phyloP scores from a whole-genome alignment of 2,113 vertebrate genomes.

The Sorex fumeus region DNA sequence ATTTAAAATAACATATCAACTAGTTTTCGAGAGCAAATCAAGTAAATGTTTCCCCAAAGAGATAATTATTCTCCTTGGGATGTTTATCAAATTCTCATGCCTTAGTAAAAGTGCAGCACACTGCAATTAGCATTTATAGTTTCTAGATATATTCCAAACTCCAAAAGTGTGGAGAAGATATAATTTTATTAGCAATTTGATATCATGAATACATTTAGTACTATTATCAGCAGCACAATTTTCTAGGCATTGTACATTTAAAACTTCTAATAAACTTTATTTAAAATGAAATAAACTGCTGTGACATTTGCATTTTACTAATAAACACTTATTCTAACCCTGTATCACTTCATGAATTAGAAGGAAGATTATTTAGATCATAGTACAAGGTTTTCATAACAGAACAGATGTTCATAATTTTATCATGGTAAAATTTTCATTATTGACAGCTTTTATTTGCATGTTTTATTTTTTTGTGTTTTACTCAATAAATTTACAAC shows the following conservation, averaged over 20 bases:
- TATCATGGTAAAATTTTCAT: conserved; percentile 51
- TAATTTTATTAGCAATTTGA: not conserved
- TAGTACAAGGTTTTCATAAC: not conserved
- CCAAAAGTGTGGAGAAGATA: not conserved
- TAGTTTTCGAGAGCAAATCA: conserved; percentile 25
- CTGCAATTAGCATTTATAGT: not conserved
- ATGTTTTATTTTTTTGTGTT: not conserved
- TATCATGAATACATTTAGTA: not conserved
- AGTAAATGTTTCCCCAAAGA: not conserved
- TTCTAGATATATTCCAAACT: not conserved
- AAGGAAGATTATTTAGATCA: conserved; percentile 69
- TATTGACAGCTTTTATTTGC: conserved; percentile 63
- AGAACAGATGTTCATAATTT: conserved; percentile 67
- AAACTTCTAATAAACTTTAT: not conserved
- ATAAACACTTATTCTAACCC: conserved; percentile 1
- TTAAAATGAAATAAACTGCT: conserved; percentile 41
- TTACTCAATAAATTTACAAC: conserved; percentile 51
- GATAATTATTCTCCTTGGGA: not conserved
- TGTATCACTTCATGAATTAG: conserved; percentile 56
- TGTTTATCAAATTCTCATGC: not conserved
- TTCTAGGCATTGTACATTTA: not conserved
- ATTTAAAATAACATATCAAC: not conserved
- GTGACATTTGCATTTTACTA: conserved; percentile 54
- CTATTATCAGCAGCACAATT: not conserved
- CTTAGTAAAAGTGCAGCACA: not conserved